These are phyloP conservation scores for Drosophila borealis DNA, from an alignment of 2,888 invertebrate genomes.

Conservation along the genomic window DNA sequence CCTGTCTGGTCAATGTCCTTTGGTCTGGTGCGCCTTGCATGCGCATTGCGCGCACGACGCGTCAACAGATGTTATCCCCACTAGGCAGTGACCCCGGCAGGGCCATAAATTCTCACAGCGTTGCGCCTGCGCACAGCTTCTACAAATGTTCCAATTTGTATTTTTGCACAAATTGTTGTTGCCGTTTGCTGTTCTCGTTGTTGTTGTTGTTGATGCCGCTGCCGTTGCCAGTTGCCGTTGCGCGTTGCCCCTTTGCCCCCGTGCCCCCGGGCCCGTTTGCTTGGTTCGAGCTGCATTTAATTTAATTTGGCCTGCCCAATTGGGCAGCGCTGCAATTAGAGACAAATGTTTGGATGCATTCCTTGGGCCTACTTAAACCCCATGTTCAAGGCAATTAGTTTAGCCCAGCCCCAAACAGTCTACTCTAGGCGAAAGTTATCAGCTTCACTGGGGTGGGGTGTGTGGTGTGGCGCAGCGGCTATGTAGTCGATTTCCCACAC, in stretches of 20 bases:
- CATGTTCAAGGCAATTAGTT: slow-evolving; percentile 77
- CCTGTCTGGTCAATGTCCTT: slow-evolving; percentile 71
- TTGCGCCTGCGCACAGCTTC: slow-evolving; percentile 46
- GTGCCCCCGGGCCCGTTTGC: slow-evolving; percentile 19
- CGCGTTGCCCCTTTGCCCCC: slow-evolving; percentile 24
- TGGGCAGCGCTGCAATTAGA: slow-evolving; percentile 80
- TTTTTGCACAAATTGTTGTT: slow-evolving; percentile 78
- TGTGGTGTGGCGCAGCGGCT: not conserved
- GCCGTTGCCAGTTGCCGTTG: slow-evolving; percentile 36
- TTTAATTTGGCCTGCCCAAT: slow-evolving; percentile 79
- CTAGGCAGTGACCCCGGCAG: slow-evolving; percentile 74
- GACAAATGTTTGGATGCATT: slow-evolving; percentile 79
- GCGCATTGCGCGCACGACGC: slow-evolving; percentile 78
- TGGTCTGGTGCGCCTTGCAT: slow-evolving; percentile 65
- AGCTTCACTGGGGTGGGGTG: slow-evolving; percentile 1
- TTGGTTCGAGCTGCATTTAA: slow-evolving; percentile 71
- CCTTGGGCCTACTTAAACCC: slow-evolving; percentile 71
- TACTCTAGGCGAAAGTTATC: slow-evolving; percentile 70
- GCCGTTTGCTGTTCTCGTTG: slow-evolving; percentile 31
- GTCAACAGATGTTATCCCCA: slow-evolving; percentile 79
- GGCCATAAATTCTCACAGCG: slow-evolving; percentile 80
- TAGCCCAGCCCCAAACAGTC: slow-evolving; percentile 42
- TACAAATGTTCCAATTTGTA: slow-evolving; percentile 82
- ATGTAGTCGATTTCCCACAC: slow-evolving; percentile 67
- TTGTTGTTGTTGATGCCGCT: slow-evolving; percentile 21